Percentiles rank a stretch among this genome's conserved stretches.
phyloP scores from a whole-genome alignment of 2,113 vertebrate genomes.

The Acrocephalus kingi region DNA sequence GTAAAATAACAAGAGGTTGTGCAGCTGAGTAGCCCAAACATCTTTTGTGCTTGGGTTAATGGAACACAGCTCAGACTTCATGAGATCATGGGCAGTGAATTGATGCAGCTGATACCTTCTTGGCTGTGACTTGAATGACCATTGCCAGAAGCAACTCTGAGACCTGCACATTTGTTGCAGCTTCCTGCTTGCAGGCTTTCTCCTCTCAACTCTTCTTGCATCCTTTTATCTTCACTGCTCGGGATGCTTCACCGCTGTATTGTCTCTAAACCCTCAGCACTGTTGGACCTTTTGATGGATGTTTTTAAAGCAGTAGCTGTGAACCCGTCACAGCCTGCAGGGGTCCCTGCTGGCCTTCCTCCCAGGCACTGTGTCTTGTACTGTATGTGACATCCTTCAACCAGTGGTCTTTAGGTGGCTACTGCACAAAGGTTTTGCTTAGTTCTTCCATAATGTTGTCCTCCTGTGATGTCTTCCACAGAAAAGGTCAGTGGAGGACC shows the following conservation, averaged over 20 bases:
- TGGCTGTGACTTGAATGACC: not conserved
- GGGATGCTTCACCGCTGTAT: not conserved
- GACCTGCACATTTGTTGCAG: not conserved
- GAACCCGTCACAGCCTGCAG: not conserved
- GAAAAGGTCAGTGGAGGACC: constrained; percentile 95
- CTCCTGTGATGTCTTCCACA: constrained; percentile 29
- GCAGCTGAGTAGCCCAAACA: not conserved
- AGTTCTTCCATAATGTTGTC: not conserved
- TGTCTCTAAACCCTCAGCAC: not conserved
- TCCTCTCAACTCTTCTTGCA: not conserved
- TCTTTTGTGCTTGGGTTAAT: not conserved
- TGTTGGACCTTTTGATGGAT: not conserved
- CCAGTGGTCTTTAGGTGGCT: not conserved
- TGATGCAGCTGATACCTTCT: not conserved
- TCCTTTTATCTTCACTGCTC: not conserved
- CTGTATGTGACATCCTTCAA: not conserved
- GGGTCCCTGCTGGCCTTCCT: not conserved
- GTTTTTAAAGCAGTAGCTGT: not conserved
- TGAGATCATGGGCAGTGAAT: not conserved
- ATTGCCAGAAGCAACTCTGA: not conserved
- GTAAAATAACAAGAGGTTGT: not conserved
- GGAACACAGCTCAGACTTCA: not conserved
- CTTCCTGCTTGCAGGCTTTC: not conserved
- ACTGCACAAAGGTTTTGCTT: not conserved
- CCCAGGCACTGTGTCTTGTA: not conserved